phyloP scores from a whole-genome alignment of 2,113 vertebrate genomes.

The Cyanistes caeruleus region DNA sequence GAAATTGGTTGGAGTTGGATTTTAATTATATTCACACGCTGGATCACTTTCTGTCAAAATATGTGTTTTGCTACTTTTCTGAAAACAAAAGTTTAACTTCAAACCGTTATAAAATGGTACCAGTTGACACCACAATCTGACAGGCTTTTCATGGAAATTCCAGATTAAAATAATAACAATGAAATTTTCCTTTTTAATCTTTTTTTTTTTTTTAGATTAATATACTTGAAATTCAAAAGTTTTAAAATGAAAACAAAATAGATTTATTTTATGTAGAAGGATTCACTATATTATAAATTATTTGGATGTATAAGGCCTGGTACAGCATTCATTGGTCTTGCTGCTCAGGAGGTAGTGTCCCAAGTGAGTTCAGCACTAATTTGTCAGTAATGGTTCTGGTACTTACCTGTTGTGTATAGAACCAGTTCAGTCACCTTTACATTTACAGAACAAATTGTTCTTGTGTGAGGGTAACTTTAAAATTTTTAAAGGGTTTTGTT shows the following conservation, averaged over 20 bases:
- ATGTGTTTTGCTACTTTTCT: neutral
- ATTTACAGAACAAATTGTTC: neutral
- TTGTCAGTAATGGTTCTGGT: neutral
- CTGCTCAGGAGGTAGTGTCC: neutral
- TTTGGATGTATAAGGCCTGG: neutral
- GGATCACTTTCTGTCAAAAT: slow-evolving; percentile 42
- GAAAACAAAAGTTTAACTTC: neutral
- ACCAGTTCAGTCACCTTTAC: neutral
- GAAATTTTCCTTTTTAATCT: neutral
- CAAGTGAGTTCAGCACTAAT: neutral
- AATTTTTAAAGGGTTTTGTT: neutral
- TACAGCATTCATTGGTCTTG: neutral
- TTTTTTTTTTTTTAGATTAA: neutral
- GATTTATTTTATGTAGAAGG: neutral
- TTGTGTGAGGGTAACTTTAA: neutral
- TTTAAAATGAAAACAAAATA: neutral
- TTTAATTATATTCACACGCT: slow-evolving; percentile 69
- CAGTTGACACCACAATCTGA: neutral
- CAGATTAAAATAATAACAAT: neutral
- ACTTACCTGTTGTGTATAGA: neutral
- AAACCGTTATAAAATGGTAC: neutral
- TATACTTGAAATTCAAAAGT: neutral
- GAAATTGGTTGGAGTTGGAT: slow-evolving; percentile 49
- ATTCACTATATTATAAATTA: neutral
- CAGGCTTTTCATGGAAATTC: neutral